phyloP scores from a whole-genome alignment of 2,797 vertebrate genomes.

The Poecilia velifera region DNA sequence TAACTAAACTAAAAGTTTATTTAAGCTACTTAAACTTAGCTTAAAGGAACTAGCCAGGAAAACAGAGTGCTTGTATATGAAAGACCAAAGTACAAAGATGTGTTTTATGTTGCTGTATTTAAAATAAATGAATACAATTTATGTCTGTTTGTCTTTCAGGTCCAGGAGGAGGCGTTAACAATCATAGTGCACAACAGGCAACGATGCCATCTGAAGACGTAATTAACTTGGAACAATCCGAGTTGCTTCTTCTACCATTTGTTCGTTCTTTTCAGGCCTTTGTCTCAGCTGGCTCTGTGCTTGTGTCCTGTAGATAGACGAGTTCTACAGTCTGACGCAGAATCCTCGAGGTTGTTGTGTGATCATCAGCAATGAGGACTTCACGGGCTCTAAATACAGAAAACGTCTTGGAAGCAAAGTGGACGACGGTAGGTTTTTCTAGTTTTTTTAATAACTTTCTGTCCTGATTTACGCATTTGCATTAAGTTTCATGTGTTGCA shows the following conservation, averaged over 20 bases:
- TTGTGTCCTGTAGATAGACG: conserved; percentile 30
- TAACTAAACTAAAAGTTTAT: not conserved
- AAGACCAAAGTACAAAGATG: not conserved
- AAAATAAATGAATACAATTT: not conserved
- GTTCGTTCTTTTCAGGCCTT: not conserved
- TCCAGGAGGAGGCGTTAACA: not conserved
- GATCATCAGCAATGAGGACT: conserved; percentile 68
- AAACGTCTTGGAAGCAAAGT: conserved; percentile 41
- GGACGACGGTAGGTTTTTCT: conserved; percentile 64
- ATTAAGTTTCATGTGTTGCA: not conserved
- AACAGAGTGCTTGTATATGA: not conserved
- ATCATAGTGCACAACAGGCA: conserved; percentile 17
- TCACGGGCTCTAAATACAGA: fast-evolving
- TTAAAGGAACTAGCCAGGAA: not conserved
- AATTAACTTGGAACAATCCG: conserved; percentile 7
- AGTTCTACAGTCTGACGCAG: conserved; percentile 59
- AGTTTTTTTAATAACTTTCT: not conserved
- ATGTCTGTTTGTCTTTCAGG: conserved; percentile 21
- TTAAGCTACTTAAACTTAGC: too few relatives aligned
- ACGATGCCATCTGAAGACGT: conserved; percentile 37
- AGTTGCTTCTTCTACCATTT: not conserved
- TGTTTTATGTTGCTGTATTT: not conserved
- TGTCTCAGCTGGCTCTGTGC: conserved; percentile 2
- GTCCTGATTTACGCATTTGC: not conserved
- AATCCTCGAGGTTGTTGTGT: conserved; percentile 78